Evolutionary conservation across 2,888 invertebrate genomes (phyloP), one percentile per base, ranked within the genome.

Genomic region (Coleophora flavipennella): DNA sequence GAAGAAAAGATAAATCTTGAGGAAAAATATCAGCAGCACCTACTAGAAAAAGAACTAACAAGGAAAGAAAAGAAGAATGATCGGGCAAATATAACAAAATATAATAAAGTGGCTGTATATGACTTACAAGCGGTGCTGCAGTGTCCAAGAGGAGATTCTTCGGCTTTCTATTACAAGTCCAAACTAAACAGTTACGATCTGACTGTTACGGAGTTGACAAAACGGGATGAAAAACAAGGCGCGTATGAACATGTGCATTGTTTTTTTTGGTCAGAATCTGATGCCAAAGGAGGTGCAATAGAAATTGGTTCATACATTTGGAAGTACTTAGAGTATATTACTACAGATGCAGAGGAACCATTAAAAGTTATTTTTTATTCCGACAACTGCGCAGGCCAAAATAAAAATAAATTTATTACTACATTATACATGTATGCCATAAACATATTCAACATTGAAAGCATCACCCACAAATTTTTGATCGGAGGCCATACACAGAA

Each of bases 401-500:
- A 55, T 35, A 60, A 58, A 49, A 53, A 54, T 40, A 50, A 55
- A 46, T 59, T 36, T 44, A 50, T 52, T 3, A 29, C 39, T n/a
- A 43, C 47, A 29, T 33, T 55, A 27, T 51, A 53, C 43, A 32
- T 48, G 31, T 54, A 36, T 39, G 50, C 51, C 3, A 45, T 53
- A 27, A 8, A 27, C 8, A 27, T 10, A 27, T 27, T 27, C 7
- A 27, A 27, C 27, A 27, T 27, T 27, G 27, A 27, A 8, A 27
- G 27, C 34, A 58, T 63, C 36, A 57, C 50, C 13, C 61, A 64
- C 43, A 64, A 61, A 42, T 63, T 55, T 46, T 36, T 61, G 12
- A 59, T 65, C n/a, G 43, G 33, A 37, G 59, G 60, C 35, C 67
- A 66, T 39, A 55, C 57, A 10, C 64, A 65, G 48, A 67, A 66